phyloP scores from a whole-genome alignment of 2,888 invertebrate genomes.

The Lordiphosa andalusiaca region DNA sequence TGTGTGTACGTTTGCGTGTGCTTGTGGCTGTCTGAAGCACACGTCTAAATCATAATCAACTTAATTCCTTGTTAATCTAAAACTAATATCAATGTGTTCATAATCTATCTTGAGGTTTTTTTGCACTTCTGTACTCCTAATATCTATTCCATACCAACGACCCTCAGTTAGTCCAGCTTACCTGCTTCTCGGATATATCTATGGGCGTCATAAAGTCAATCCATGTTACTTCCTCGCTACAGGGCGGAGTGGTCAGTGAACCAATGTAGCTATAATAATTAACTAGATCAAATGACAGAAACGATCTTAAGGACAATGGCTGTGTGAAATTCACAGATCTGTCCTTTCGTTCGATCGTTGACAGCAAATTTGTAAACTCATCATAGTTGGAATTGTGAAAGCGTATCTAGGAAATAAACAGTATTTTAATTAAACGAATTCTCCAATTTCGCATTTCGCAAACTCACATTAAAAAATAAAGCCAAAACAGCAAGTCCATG shows the following conservation, averaged over 20 bases:
- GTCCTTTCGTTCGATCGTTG: slow-evolving; percentile 63
- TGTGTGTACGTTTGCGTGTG: too few species aligned
- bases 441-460: background rate
- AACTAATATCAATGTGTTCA: too few species aligned
- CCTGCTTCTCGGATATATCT: slow-evolving; percentile 85
- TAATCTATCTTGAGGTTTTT: too few species aligned
- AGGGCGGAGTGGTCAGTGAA: slow-evolving; percentile 93
- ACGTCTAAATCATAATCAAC: too few species aligned
- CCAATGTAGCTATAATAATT: slow-evolving; percentile 92
- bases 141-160: too few species aligned
- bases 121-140: too few species aligned
- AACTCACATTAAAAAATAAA: slow-evolving; percentile 87
- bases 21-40: too few species aligned
- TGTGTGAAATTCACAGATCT: slow-evolving; percentile 81
- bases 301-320: slow-evolving; percentile 82
- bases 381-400: slow-evolving; percentile 82
- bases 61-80: too few species aligned
- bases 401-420: slow-evolving; percentile 40
- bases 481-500: slow-evolving; percentile 91
- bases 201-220: slow-evolving; percentile 90
- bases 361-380: slow-evolving; percentile 82
- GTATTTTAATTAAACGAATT: background rate
- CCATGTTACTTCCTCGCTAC: slow-evolving; percentile 92
- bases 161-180: too few species aligned
- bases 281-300: slow-evolving; percentile 82